Evolutionary conservation across 2,797 vertebrate genomes (phyloP), one percentile per base, ranked within the genome.

Genomic region (Balearica regulorum): DNA sequence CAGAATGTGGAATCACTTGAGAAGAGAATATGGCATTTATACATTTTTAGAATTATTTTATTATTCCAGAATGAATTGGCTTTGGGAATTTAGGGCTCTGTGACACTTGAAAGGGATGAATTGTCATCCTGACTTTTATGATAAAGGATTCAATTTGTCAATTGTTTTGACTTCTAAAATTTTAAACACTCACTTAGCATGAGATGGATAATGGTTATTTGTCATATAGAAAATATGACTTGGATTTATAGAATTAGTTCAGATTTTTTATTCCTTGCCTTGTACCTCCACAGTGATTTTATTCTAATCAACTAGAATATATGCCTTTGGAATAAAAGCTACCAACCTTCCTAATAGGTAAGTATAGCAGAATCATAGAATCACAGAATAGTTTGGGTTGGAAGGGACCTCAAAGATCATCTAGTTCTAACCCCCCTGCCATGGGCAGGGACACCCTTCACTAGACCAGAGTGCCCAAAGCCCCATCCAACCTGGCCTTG

Each of bases 151-250:
- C 84, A 57, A 77, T 96, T 97, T 97, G 95, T 96, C 96, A 97
- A 53, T 92, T 97, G 86, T 97, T 98, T 97, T 96, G 88, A 97
- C 94, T 97, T 96, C 43, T 95, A 83, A 97, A 96, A 97, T 94
- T 97, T 97, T 97, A 96, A 98, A 96, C 41, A 93, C 51, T 77
- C 80, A 94, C 69, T 97, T 97, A 95, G n/a, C 77, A 83, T 94
- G 89, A 96, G 95, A 97, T 95, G 95, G 87, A 95, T 96, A 95
- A 92, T 76, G 41, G 82, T 91, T 96, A 96, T 97, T 97, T 97
- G 87, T 96, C 93, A 97, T 93, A 64, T 60, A 86, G 86, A 92
- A 98, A 97, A 90, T 93, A 89, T 85, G 77, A 93, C 72, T 83
- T 91, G 93, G 77, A 96, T 97, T 97, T 97, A 92, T 95, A 93